phyloP scores from a whole-genome alignment of 2,797 vertebrate genomes.

The Sciurus carolinensis region DNA sequence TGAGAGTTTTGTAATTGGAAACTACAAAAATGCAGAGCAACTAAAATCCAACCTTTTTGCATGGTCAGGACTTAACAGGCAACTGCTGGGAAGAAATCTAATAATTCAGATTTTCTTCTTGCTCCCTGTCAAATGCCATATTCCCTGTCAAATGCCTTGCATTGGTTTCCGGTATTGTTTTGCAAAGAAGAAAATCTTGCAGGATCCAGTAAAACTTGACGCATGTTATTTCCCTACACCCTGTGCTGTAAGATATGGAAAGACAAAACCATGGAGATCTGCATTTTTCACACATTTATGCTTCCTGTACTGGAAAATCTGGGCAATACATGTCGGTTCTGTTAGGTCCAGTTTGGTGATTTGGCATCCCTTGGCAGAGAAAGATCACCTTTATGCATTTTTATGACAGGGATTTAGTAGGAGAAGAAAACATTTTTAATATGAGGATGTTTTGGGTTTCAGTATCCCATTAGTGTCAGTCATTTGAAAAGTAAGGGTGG shows the following conservation, averaged over 20 bases:
- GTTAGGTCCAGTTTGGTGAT: background rate
- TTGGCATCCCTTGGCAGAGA: background rate
- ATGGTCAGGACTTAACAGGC: background rate
- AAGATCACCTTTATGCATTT: background rate
- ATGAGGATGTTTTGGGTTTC: background rate
- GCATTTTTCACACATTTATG: background rate
- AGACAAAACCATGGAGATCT: background rate
- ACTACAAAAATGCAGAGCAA: conserved; percentile 55
- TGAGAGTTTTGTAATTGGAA: conserved; percentile 54
- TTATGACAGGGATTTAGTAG: background rate
- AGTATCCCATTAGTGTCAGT: background rate
- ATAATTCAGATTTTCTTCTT: background rate
- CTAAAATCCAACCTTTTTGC: background rate
- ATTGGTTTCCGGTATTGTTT: too few relatives aligned
- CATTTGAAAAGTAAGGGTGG: background rate
- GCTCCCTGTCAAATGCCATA: too few relatives aligned
- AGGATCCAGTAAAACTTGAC: background rate
- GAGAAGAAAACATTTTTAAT: background rate
- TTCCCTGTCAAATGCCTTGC: too few relatives aligned
- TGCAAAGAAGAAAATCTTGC: too few relatives aligned
- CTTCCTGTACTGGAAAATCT: background rate
- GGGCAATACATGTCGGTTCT: background rate
- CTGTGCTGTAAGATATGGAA: background rate
- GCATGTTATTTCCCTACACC: background rate
- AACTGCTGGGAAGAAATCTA: background rate